phyloP scores from a whole-genome alignment of 2,797 vertebrate species.

The Vireo griseus region DNA sequence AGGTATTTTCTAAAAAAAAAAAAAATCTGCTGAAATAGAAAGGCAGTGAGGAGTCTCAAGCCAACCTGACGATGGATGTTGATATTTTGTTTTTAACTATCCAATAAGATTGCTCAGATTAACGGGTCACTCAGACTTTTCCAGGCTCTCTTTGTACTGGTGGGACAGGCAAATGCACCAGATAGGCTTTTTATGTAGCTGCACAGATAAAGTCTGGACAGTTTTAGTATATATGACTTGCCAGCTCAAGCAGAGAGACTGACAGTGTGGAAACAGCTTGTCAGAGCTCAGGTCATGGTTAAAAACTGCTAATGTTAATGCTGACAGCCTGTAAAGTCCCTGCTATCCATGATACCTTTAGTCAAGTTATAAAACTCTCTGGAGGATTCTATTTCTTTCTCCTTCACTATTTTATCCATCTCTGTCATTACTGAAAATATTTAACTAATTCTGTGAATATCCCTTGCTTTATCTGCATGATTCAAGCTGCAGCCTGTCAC shows the following conservation, averaged over 20 bases:
- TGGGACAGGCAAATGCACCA: slow-evolving; percentile 27
- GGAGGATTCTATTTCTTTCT: neutral
- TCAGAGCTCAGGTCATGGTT: slow-evolving; percentile 67
- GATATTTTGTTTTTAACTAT: slow-evolving; percentile 49
- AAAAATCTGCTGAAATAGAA: slow-evolving; percentile 31
- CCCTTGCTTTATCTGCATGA: neutral
- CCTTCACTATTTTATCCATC: neutral
- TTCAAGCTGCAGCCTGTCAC: neutral
- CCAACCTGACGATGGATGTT: slow-evolving; percentile 40
- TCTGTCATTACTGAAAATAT: neutral
- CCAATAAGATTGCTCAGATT: slow-evolving; percentile 52
- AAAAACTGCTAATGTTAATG: slow-evolving; percentile 67
- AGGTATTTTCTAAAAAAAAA: slow-evolving; percentile 49
- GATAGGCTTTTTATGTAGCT: slow-evolving; percentile 60
- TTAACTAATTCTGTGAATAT: neutral
- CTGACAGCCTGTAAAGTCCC: slow-evolving; percentile 66
- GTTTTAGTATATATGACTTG: slow-evolving; percentile 61
- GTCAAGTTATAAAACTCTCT: slow-evolving; percentile 51
- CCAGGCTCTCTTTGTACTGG: slow-evolving; percentile 25
- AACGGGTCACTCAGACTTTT: slow-evolving; percentile 61
- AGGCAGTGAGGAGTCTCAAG: slow-evolving; percentile 33
- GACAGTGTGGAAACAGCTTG: slow-evolving; percentile 68
- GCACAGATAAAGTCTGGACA: slow-evolving; percentile 64
- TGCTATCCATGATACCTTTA: slow-evolving; percentile 63
- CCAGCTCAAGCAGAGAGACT: slow-evolving; percentile 66